phyloP scores from a whole-genome alignment of 2,888 invertebrate species.

The Metallyticus violacea region DNA sequence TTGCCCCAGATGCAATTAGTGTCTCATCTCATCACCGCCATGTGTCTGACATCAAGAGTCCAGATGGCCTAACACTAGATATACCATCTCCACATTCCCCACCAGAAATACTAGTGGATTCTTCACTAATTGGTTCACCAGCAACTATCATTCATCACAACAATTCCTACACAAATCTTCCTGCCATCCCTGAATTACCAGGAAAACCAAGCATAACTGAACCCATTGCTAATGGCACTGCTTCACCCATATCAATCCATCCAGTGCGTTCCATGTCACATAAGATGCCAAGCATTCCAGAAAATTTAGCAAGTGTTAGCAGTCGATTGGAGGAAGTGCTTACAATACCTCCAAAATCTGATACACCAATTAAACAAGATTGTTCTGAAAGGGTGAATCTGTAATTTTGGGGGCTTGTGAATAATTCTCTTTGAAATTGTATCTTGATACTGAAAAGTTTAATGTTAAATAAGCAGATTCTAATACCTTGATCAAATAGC shows the following conservation, averaged over 20 bases:
- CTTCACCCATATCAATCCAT: not conserved
- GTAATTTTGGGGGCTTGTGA: not conserved
- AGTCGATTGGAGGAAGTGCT: not conserved
- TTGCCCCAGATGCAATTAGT: not conserved
- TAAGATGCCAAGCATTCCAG: slow-evolving; percentile 23
- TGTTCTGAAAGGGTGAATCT: not conserved
- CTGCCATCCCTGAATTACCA: slow-evolving; percentile 18
- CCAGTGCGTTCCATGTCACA: slow-evolving; percentile 10
- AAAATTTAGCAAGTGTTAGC: slow-evolving; percentile 7
- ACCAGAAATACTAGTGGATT: not conserved
- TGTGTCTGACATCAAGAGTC: slow-evolving; percentile 16
- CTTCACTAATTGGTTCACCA: not conserved
- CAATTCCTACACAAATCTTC: slow-evolving; percentile 22
- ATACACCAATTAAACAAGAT: not conserved
- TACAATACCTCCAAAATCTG: not conserved
- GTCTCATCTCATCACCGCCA: slow-evolving; percentile 2
- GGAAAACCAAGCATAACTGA: not conserved
- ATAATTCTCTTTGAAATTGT: not conserved
- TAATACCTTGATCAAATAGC: not conserved
- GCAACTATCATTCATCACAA: slow-evolving; percentile 6
- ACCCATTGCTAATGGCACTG: not conserved
- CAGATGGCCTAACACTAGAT: not conserved
- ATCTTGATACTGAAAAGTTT: not conserved
- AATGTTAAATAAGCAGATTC: not conserved
- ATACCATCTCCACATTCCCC: not conserved